Base-by-base conservation (phyloP, 2,113 vertebrate genomes). In the Melanerpes aurifrons region DNA sequence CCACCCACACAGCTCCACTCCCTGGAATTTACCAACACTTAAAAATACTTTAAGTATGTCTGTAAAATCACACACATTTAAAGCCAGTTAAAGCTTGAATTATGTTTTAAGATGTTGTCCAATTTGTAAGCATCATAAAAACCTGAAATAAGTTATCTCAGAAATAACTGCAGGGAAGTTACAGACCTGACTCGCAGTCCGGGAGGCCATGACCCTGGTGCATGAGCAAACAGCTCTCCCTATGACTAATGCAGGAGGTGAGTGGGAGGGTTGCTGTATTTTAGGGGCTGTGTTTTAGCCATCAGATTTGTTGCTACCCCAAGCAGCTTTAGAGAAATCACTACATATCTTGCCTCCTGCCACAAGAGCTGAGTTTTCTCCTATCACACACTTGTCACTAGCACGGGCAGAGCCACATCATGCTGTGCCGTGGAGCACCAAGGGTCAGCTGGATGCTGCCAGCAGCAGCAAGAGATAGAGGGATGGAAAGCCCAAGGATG, bases 111-210 rank as follows among this genome's bases (percentile, higher is more conserved):
- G 95, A 87, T 54, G 77, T 29, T 82, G 94, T 69, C 83, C 93
- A 94, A 96, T 96, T 95, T 94, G 92, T 94, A 96, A 96, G 90
- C 81, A 70, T 83, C 87, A 69, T 96, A 96, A 96, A 97, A 95
- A 32, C 48, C 82, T 68, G 89, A 94, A 94, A 92, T 87, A 96
- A 95, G 85, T 97, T 95, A 96, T 93, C 64, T 92, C 45, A 79
- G 92, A 93, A 95, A 94, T 95, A 97, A 96, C 94, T 56, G 61
- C 75, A 43, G 80, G 81, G 72, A 94, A 95, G 89, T 95, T 81
- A 87, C 78, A 63, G 59, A 8, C 67, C 90, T 1, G 9, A 10
- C 57, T 83, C 0, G 1, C 81, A 85, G 88, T 66, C 1, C 6
- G 61, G 75, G 70, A 78, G 82, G 90, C 88, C 1, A 0, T 62